A percentile compares a stretch with the other conserved stretches of the same genome.
Conservation (phyloP, 2,113 vertebrate genomes). For the Chionomys nivalis region DNA sequence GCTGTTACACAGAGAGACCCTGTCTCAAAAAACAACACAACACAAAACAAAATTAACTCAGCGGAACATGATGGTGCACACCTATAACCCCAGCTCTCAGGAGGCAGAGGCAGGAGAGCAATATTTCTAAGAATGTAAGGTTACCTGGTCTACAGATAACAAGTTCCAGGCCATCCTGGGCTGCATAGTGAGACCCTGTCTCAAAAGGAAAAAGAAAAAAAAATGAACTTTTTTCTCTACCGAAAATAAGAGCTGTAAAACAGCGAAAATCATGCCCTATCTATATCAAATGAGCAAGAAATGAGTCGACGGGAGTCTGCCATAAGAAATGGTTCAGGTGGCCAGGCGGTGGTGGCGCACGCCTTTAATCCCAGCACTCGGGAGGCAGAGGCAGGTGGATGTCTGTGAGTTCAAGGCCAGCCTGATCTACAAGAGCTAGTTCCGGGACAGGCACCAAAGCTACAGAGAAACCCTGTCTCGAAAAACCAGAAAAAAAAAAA, state of each 20-base stretch:
- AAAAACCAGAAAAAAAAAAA: no score
- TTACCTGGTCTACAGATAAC: not conserved
- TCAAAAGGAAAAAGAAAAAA: not conserved
- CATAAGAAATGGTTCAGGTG: constrained; percentile 36
- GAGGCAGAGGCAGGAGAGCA: not conserved
- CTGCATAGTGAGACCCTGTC: not conserved
- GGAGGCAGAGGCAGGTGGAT: no score
- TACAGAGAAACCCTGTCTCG: no score
- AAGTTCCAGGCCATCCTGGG: not conserved
- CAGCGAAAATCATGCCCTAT: not conserved
- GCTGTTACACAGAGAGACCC: no score
- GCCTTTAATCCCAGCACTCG: no score
- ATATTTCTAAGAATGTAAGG: not conserved
- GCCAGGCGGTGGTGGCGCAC: no score
- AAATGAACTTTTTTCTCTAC: not conserved
- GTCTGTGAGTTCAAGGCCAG: no score
- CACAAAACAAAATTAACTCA: not conserved
- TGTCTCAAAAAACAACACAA: no score
- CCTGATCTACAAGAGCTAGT: no score
- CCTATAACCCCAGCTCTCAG: not conserved
- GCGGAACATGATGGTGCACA: not conserved
- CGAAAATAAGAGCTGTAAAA: not conserved
- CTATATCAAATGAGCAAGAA: not conserved
- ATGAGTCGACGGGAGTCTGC: not conserved
- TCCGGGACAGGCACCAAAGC: no score